Percentiles rank a stretch among this genome's conserved stretches.
phyloP scores from a whole-genome alignment of 2,113 vertebrate species.

The Gopherus evgoodei region DNA sequence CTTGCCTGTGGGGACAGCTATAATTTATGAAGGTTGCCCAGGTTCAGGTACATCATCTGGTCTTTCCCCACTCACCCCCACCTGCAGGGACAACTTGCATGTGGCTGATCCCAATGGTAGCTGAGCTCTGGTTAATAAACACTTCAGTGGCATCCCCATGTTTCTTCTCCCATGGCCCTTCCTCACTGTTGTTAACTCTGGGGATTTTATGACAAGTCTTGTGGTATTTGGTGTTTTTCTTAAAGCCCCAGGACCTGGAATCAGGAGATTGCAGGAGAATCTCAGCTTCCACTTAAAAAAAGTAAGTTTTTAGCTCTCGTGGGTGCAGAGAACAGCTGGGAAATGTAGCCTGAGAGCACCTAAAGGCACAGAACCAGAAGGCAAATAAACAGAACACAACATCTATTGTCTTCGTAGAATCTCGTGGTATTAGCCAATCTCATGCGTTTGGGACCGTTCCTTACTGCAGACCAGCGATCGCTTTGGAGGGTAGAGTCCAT shows the following conservation, averaged over 20 bases:
- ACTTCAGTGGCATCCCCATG: background rate
- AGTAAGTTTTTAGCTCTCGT: background rate
- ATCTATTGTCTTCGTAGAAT: background rate
- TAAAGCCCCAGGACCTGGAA: background rate
- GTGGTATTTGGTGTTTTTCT: background rate
- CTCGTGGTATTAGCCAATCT: background rate
- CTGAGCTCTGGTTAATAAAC: background rate
- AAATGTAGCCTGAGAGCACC: background rate
- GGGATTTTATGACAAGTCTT: background rate
- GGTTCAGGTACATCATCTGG: background rate
- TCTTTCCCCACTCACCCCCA: accelerated
- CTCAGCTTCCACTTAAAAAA: background rate
- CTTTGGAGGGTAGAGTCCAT: background rate
- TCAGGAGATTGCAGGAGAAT: background rate
- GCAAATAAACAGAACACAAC: background rate
- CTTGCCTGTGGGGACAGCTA: background rate
- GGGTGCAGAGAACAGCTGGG: background rate
- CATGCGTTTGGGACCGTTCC: background rate
- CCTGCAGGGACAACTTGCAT: accelerated
- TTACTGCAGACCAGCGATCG: background rate
- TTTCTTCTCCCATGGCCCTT: background rate
- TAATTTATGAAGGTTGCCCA: background rate
- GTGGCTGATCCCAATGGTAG: no score
- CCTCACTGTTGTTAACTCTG: background rate
- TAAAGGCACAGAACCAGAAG: background rate